A percentile compares a stretch with the other conserved stretches of the same genome.
Conservation (phyloP, 1,140 invertebrate genomes). For the Pseudomyrmex dendroicus region DNA sequence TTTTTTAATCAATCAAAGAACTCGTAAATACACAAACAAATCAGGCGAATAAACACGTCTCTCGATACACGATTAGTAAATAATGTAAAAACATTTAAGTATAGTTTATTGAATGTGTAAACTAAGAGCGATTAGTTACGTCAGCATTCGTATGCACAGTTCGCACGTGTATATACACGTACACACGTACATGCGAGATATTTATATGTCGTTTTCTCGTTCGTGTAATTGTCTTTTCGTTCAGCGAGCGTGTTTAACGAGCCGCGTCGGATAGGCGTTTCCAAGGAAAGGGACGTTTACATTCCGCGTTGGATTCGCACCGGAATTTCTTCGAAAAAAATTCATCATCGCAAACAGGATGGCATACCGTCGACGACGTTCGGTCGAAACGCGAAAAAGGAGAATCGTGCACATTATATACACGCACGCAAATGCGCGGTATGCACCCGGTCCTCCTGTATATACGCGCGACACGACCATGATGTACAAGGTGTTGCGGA, state of each 20-base stretch:
- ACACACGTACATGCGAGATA: neutral
- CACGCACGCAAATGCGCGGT: neutral
- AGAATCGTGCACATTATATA: neutral
- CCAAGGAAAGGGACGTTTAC: conserved; percentile 51
- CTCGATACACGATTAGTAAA: neutral
- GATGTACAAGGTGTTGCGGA: conserved; percentile 66
- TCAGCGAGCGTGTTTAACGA: conserved; percentile 71
- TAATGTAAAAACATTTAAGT: neutral
- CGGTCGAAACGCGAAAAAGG: neutral
- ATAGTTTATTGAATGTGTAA: neutral
- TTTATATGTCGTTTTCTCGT: conserved; percentile 41
- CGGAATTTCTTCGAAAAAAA: conserved; percentile 34
- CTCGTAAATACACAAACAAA: neutral
- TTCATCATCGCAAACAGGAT: conserved; percentile 47
- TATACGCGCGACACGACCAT: conserved; percentile 3
- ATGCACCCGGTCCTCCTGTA: conserved; percentile 2
- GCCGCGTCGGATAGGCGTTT: conserved; percentile 69
- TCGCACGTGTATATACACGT: too few relatives aligned
- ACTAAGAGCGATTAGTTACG: conserved; percentile 15
- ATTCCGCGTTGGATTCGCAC: conserved; percentile 57
- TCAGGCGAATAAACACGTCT: neutral
- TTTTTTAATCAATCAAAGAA: neutral
- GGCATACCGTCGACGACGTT: conserved; percentile 29
- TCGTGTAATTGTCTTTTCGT: conserved; percentile 67
- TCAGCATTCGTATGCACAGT: neutral